Evolutionary conservation across 1,140 invertebrate genomes (phyloP).

Genomic region (Zaprionus tsacasi): DNA sequence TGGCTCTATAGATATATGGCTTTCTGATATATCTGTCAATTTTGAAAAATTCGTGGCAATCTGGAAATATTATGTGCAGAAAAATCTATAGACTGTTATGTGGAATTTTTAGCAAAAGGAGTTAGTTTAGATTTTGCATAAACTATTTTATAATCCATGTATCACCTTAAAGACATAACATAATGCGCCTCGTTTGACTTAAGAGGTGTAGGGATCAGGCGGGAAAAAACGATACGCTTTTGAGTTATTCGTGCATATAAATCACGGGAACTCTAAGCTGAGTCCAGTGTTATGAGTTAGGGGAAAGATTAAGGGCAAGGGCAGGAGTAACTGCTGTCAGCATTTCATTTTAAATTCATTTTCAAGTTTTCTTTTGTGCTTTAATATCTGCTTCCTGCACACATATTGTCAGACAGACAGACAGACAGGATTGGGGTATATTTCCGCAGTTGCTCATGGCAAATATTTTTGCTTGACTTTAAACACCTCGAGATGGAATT

Average conservation of each 20-base stretch:
- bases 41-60: no score
- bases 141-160: no score
- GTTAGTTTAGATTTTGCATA: no score
- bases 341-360: slow-evolving; percentile 54
- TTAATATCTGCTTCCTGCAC: slow-evolving; percentile 72
- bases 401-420: slow-evolving; percentile 49
- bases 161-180: no score
- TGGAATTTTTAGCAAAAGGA: no score
- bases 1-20: neutral
- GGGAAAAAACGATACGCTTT: slow-evolving; percentile 5
- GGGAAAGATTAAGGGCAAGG: slow-evolving; percentile 35
- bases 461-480: slow-evolving; percentile 51
- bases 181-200: neutral
- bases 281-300: neutral
- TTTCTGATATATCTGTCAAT: neutral
- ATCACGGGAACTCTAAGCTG: slow-evolving; percentile 19
- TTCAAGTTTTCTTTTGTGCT: slow-evolving; percentile 48
- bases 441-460: slow-evolving; percentile 15
- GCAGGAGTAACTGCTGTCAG: slow-evolving; percentile 34
- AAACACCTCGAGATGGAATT: slow-evolving; percentile 39
- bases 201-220: neutral
- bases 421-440: neutral
- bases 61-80: no score
- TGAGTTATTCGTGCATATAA: slow-evolving; percentile 46
- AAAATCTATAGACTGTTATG: no score